These are phyloP conservation scores for Tinea trinotella DNA, from an alignment of 2,888 invertebrate species.

Conservation along the genomic window DNA sequence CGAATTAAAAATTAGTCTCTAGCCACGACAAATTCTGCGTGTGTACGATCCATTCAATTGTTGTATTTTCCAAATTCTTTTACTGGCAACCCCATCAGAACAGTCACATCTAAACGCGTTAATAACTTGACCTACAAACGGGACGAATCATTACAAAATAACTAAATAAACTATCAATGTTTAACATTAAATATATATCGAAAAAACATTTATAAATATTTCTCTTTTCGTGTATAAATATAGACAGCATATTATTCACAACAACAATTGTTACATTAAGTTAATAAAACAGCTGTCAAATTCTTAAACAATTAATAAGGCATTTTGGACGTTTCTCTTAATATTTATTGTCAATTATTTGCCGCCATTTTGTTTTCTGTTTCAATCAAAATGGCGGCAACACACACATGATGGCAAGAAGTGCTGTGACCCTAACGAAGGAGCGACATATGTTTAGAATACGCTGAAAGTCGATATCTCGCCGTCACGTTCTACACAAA, in stretches of 20 bases:
- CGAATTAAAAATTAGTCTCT: too few relatives aligned
- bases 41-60: too few relatives aligned
- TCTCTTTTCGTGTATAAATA: background rate
- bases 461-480: too few relatives aligned
- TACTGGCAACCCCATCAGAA: too few relatives aligned
- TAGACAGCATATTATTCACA: conserved; percentile 26
- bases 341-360: background rate
- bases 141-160: conserved; percentile 18
- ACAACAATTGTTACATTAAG: conserved; percentile 21
- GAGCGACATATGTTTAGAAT: too few relatives aligned
- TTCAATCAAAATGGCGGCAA: background rate
- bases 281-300: conserved; percentile 15
- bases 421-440: too few relatives aligned
- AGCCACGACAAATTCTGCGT: too few relatives aligned
- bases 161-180: conserved; percentile 18
- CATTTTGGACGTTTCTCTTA: conserved; percentile 5
- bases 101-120: too few relatives aligned
- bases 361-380: background rate
- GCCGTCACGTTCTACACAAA: too few relatives aligned
- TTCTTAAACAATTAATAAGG: conserved; percentile 11
- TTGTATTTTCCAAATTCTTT: too few relatives aligned
- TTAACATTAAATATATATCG: conserved; percentile 34
- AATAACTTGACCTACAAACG: background rate
- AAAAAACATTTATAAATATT: conserved; percentile 33
- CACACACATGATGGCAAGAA: conserved; percentile 3